A percentile compares a stretch with the other conserved stretches of the same genome.
Evolutionary conservation across 2,797 vertebrate genomes (phyloP).

Genomic region (Propithecus deckenii): DNA sequence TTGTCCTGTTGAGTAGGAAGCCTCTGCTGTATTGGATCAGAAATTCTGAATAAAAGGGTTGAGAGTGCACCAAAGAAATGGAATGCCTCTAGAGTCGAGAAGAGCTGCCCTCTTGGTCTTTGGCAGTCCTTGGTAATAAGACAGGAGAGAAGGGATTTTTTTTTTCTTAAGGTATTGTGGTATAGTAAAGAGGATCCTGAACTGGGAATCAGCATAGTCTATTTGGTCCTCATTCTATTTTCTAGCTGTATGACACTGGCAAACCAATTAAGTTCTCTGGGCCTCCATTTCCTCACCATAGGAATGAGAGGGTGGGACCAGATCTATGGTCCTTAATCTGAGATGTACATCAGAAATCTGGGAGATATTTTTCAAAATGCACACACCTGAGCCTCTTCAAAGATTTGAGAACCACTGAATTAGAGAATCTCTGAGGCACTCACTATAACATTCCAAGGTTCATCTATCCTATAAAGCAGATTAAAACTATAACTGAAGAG

Average conservation of each 20-base stretch:
- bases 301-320: background rate
- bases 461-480: background rate
- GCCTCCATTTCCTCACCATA: background rate
- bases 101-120: background rate
- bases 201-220: background rate
- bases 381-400: background rate
- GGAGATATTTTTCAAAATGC: background rate
- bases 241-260: background rate
- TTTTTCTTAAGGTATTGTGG: background rate
- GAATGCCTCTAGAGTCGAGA: slow-evolving; percentile 33
- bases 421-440: background rate
- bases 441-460: slow-evolving; percentile 9
- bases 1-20: slow-evolving; percentile 40
- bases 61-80: background rate
- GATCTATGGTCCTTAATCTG: background rate
- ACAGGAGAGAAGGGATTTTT: background rate
- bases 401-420: background rate
- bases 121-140: background rate
- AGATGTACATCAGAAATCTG: background rate
- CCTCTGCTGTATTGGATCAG: background rate
- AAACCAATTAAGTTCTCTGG: background rate
- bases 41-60: slow-evolving; percentile 39
- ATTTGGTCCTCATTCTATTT: background rate
- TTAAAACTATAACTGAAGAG: background rate
- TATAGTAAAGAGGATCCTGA: background rate